phyloP scores from a whole-genome alignment of 2,113 vertebrate species.

The Hippoglossus stenolepis region DNA sequence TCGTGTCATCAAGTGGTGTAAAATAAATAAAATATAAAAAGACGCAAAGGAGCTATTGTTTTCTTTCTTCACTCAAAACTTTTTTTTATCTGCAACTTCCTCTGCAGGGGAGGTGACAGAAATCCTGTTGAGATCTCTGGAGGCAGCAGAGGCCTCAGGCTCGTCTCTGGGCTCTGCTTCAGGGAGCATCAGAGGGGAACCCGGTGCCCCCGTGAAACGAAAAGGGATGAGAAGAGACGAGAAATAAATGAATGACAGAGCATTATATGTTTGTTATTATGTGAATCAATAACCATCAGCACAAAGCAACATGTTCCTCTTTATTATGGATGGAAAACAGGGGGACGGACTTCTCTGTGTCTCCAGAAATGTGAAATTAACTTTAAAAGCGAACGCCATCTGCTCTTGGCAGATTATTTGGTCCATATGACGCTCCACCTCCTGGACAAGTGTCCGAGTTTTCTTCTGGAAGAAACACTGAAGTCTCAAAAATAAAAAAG shows the following conservation, averaged over 20 bases:
- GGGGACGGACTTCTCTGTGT: background rate
- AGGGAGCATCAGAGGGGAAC: constrained; percentile 9
- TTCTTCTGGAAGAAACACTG: constrained; percentile 29
- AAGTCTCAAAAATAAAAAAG: constrained; percentile 29
- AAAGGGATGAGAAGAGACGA: background rate
- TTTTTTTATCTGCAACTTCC: constrained; percentile 21
- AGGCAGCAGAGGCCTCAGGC: constrained; percentile 23
- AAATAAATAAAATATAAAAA: background rate
- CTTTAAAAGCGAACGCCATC: constrained; percentile 47
- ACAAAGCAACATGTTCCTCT: constrained; percentile 13
- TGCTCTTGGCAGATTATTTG: constrained; percentile 52
- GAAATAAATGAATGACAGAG: constrained; percentile 22
- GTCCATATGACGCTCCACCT: constrained; percentile 31
- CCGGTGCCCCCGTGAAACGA: constrained; percentile 2
- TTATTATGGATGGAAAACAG: constrained; percentile 24
- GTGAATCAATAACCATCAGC: background rate
- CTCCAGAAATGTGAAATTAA: constrained; percentile 41
- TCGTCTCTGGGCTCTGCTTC: constrained; percentile 41
- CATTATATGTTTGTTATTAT: constrained; percentile 15
- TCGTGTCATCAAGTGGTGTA: background rate
- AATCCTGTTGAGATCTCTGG: constrained; percentile 14
- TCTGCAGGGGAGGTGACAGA: constrained; percentile 10
- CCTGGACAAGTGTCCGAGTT: constrained; percentile 40
- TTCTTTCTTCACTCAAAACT: constrained; percentile 3
- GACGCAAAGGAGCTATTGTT: background rate